Conservation (phyloP, 2,113 vertebrate species). For the Indicator maculatus region DNA sequence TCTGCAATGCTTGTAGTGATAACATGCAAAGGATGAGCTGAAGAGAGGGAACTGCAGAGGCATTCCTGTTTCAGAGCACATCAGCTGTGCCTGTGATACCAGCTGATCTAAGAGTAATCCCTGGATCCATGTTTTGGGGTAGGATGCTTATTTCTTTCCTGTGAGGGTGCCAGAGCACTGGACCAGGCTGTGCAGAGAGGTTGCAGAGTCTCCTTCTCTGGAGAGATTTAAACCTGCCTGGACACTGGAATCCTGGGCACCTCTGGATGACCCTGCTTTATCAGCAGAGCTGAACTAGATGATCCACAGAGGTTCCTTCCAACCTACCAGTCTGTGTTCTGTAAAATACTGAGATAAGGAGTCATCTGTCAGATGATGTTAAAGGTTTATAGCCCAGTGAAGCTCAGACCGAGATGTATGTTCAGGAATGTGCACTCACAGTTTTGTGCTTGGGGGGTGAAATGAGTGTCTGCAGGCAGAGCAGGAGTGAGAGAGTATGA, state of each 20-base stretch:
- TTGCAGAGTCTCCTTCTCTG: too few relatives aligned
- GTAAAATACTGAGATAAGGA: neutral
- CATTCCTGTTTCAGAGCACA: neutral
- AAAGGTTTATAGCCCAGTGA: neutral
- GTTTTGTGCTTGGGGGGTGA: neutral
- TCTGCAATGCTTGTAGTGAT: neutral
- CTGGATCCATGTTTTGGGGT: neutral
- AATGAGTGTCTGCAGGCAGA: neutral
- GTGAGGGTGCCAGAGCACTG: too few relatives aligned
- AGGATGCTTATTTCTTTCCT: neutral
- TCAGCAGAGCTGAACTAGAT: too few relatives aligned
- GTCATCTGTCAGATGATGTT: neutral
- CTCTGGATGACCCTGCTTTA: too few relatives aligned
- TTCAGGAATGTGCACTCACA: neutral
- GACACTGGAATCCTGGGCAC: too few relatives aligned
- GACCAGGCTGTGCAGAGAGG: too few relatives aligned
- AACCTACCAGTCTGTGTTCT: too few relatives aligned
- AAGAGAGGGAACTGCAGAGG: neutral
- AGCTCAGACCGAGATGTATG: neutral
- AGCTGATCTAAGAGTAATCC: neutral
- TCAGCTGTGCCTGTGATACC: neutral
- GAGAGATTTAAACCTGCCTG: too few relatives aligned
- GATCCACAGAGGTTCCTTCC: too few relatives aligned
- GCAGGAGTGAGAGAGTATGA: rapidly evolving
- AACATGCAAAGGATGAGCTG: neutral